These are phyloP conservation scores for Cheilosia scutellata DNA, from an alignment of 2,888 invertebrate species.

Conservation along the genomic window DNA sequence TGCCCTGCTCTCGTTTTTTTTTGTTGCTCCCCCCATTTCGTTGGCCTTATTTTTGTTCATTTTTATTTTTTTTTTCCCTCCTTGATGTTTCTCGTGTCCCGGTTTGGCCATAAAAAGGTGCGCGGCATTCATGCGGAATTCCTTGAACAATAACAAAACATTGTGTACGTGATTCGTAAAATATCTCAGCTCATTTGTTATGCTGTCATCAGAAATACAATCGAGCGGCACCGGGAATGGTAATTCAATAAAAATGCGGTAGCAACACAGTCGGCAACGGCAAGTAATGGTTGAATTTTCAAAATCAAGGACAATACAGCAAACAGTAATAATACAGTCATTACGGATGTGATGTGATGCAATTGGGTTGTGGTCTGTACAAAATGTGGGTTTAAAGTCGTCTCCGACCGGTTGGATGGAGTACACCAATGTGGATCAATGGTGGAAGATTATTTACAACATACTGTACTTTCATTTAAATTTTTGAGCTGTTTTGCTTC, in stretches of 20 bases:
- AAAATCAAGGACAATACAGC: slow-evolving; percentile 24
- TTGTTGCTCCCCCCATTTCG: slow-evolving; percentile 3
- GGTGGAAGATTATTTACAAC: too few species aligned
- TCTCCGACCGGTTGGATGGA: too few species aligned
- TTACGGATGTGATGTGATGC: background rate
- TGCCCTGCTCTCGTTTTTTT: slow-evolving; percentile 24
- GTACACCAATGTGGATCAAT: too few species aligned
- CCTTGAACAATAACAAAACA: slow-evolving; percentile 53
- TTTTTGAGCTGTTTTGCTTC: too few species aligned
- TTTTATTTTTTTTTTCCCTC: slow-evolving; percentile 12
- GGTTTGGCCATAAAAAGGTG: slow-evolving; percentile 23
- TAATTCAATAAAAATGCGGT: slow-evolving; percentile 56
- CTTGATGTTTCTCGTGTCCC: slow-evolving; percentile 4
- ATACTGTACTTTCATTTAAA: too few species aligned
- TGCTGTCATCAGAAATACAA: slow-evolving; percentile 48
- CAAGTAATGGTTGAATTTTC: slow-evolving; percentile 12
- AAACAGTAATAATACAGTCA: background rate
- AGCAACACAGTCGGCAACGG: slow-evolving; percentile 10
- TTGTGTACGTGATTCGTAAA: slow-evolving; percentile 57
- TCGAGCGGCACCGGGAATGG: slow-evolving; percentile 21
- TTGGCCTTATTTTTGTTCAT: too few species aligned
- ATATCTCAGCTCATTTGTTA: slow-evolving; percentile 60
- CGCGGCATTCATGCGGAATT: slow-evolving; percentile 60
- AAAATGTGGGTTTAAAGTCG: background rate
- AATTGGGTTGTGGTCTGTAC: background rate